Evolutionary conservation across 2,888 invertebrate species (phyloP).

Genomic region (Parnassius apollo): DNA sequence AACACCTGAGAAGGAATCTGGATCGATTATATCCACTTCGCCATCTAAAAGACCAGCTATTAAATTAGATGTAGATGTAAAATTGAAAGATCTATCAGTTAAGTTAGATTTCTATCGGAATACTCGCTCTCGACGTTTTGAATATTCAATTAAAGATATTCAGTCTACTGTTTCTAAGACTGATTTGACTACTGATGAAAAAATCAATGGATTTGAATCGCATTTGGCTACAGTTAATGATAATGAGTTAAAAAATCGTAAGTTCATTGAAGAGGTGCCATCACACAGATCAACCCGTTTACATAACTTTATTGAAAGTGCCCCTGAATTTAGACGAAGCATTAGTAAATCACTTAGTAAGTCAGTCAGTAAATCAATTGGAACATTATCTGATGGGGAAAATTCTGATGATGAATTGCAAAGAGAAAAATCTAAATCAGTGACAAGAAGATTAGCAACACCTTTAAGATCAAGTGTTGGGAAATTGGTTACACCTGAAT

Average conservation of each 20-base stretch:
- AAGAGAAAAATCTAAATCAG: slow-evolving; percentile 50
- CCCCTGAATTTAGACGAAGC: slow-evolving; percentile 58
- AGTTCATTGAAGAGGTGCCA: slow-evolving; percentile 55
- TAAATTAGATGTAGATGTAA: slow-evolving; percentile 43
- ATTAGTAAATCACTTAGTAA: slow-evolving; percentile 63
- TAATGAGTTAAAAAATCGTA: slow-evolving; percentile 56
- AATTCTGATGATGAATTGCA: slow-evolving; percentile 53
- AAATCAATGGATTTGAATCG: slow-evolving; percentile 53
- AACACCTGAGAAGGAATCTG: slow-evolving; percentile 46
- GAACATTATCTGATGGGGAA: slow-evolving; percentile 66
- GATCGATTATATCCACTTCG: slow-evolving; percentile 44
- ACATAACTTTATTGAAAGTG: slow-evolving; percentile 53
- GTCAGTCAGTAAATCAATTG: slow-evolving; percentile 64
- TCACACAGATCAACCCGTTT: slow-evolving; percentile 63
- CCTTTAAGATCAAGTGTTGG: slow-evolving; percentile 58
- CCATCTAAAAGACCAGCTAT: slow-evolving; percentile 59
- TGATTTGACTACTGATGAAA: slow-evolving; percentile 44
- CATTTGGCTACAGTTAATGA: slow-evolving; percentile 43
- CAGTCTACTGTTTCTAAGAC: slow-evolving; percentile 39
- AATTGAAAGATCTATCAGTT: slow-evolving; percentile 46
- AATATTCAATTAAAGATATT: slow-evolving; percentile 62
- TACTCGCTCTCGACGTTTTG: slow-evolving; percentile 57
- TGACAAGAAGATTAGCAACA: slow-evolving; percentile 66
- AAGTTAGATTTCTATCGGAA: slow-evolving; percentile 51
- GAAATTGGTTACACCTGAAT: slow-evolving; percentile 43